Base-by-base conservation (phyloP, 2,113 vertebrate species). In the Mus spicilegus region DNA sequence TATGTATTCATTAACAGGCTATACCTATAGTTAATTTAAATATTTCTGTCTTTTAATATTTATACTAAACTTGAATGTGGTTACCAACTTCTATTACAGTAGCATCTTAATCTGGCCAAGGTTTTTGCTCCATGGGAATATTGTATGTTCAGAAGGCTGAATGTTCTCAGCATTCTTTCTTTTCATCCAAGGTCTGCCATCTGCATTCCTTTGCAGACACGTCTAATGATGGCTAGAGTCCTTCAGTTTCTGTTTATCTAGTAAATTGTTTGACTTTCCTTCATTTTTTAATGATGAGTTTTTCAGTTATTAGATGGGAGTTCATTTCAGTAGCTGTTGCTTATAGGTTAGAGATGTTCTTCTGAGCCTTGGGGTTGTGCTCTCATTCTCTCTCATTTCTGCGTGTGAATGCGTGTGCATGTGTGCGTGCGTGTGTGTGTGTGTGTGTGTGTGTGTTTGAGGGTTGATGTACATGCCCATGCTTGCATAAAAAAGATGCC, bases 31-130 rank as follows among this genome's bases (percentile, higher is more conserved):
- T 70, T 46, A 63, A 70, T 87, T 70, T 69, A 46, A 56, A 56
- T 77, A 67, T 20, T 76, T 73, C 26, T 67, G 24, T 67, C 58
- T 87, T 93, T 93, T 93, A 67, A 63, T n/a, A 46, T 63, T 92
- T 51, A 63, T 77, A 10, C 9, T 77, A 87, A n/a, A 77, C n/a
- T 77, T 33, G 20, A 76, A 86, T 49, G 7, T 87, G 36, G 28
- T 42, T 67, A n/a, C n/a, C 2, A 54, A 51, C 16, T 51, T 16
- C 46, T 77, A 12, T 33, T 93, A 42, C 20, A 46, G 7, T 24
- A 51, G 17, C 51, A 11, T 87, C 33, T 93, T 84, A 46, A 77
- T 87, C 65, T 54, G 82, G 51, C 56, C 22, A 12, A 76, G 30
- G 49, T 76, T 42, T 76, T 77, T 86, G 10, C 12, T 54, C 63